Conservation (phyloP, 2,113 vertebrate species). For the Varanus komodoensis region DNA sequence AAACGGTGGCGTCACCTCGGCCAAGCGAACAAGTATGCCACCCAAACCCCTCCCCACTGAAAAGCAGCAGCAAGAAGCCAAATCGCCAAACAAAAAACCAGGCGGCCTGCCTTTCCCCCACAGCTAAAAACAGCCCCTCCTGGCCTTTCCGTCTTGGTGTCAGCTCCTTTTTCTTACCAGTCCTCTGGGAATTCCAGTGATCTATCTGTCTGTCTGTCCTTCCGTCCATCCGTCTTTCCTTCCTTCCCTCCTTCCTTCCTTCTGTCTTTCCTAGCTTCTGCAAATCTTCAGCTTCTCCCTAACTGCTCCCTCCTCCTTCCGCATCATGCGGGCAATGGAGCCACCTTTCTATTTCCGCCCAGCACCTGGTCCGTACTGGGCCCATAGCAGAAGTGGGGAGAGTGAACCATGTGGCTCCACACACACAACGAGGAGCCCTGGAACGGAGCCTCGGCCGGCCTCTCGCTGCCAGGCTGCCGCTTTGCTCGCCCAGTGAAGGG, state of each 20-base stretch:
- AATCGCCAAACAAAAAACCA: not conserved
- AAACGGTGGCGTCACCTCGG: not conserved
- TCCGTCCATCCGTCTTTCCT: too few species aligned
- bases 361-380: too few species aligned
- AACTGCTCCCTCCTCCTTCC: not conserved
- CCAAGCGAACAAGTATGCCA: not conserved
- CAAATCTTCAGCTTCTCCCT: not conserved
- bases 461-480: too few species aligned
- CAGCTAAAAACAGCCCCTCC: too few species aligned
- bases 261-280: not conserved
- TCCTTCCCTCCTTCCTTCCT: not conserved
- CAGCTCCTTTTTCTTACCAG: too few species aligned
- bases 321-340: not conserved
- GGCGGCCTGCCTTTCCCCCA: too few species aligned
- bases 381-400: not conserved
- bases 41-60: too few species aligned
- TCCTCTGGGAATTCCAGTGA: too few species aligned
- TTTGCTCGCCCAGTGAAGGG: too few species aligned
- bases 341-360: not conserved
- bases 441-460: too few species aligned
- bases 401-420: not conserved
- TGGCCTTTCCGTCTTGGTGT: too few species aligned
- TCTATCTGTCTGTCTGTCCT: too few species aligned
- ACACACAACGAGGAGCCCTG: not conserved
- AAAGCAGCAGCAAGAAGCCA: not conserved